A percentile compares a stretch with the other conserved stretches of the same genome.
phyloP scores from a whole-genome alignment of 23 tunicate genomes.

The Trididemnum nubilum region DNA sequence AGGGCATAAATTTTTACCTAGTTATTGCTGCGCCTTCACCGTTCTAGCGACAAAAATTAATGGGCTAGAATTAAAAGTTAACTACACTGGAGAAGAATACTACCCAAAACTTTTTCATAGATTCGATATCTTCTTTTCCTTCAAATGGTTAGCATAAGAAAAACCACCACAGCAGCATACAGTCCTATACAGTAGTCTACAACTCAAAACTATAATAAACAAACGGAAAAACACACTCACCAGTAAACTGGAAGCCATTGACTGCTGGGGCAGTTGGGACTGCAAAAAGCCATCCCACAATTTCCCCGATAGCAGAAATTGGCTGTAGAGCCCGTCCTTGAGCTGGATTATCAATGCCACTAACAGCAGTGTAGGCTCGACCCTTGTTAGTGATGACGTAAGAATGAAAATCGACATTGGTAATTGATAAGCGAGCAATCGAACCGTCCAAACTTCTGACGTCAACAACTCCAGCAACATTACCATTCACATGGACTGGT shows the following conservation, averaged over 20 bases:
- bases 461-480: slow-evolving; percentile 60
- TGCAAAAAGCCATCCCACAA: slow-evolving; percentile 87
- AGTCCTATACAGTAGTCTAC: too few relatives aligned
- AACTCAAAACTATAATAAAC: too few relatives aligned
- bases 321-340: slow-evolving; percentile 69
- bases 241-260: slow-evolving; percentile 87
- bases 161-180: too few relatives aligned
- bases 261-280: slow-evolving; percentile 44
- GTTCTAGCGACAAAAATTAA: too few relatives aligned
- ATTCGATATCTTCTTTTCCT: too few relatives aligned
- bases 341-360: slow-evolving; percentile 38
- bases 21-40: too few relatives aligned
- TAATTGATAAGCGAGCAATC: slow-evolving; percentile 6
- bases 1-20: too few relatives aligned
- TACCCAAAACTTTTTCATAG: too few relatives aligned
- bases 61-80: too few relatives aligned
- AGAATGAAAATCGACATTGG: slow-evolving; percentile 42
- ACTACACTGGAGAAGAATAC: too few relatives aligned
- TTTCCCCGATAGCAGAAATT: slow-evolving; percentile 56
- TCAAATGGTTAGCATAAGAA: too few relatives aligned
- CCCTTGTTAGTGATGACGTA: slow-evolving; percentile 60
- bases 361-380: slow-evolving; percentile 70
- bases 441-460: slow-evolving; percentile 31
- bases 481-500: slow-evolving; percentile 58
- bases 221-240: too few relatives aligned